Percentiles rank a stretch among this genome's conserved stretches.
Conservation (phyloP, 2,888 invertebrate species). For the Elegia similella region DNA sequence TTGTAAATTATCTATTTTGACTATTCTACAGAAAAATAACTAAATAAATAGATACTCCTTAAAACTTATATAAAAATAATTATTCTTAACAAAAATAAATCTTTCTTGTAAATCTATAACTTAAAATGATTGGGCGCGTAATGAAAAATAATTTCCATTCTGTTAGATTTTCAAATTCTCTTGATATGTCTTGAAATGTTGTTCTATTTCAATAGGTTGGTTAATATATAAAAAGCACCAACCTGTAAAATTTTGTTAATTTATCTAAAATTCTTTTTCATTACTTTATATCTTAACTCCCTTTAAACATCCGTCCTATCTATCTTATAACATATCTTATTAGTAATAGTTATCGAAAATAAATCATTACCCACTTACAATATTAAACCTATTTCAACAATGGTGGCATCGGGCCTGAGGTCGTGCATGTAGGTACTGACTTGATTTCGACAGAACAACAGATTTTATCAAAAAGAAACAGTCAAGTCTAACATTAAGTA, state of each 20-base stretch:
- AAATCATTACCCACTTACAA: constrained; percentile 4
- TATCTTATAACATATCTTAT: constrained; percentile 6
- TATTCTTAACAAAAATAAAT: too few species aligned
- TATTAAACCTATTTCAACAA: neutral
- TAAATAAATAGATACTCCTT: too few species aligned
- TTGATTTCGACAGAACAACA: too few species aligned
- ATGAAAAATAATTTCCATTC: too few species aligned
- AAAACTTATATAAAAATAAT: too few species aligned
- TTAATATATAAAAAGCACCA: constrained; percentile 4
- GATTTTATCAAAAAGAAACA: too few species aligned
- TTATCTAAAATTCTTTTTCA: constrained; percentile 3
- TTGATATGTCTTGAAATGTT: constrained; percentile 44
- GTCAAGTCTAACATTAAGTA: too few species aligned
- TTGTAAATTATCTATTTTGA: too few species aligned
- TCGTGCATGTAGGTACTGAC: too few species aligned
- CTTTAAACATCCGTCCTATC: constrained; percentile 9
- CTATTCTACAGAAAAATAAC: too few species aligned
- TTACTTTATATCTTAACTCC: neutral
- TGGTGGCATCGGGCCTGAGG: neutral
- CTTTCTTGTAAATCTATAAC: too few species aligned
- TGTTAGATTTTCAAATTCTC: constrained; percentile 38
- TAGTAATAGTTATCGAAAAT: neutral
- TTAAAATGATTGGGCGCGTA: too few species aligned
- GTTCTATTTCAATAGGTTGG: neutral
- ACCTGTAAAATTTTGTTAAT: constrained; percentile 3